A percentile compares a stretch with the other conserved stretches of the same genome.
These are phyloP conservation scores for Macrobrachium rosenbergii DNA, from an alignment of 1,140 invertebrate genomes.

Conservation along the genomic window DNA sequence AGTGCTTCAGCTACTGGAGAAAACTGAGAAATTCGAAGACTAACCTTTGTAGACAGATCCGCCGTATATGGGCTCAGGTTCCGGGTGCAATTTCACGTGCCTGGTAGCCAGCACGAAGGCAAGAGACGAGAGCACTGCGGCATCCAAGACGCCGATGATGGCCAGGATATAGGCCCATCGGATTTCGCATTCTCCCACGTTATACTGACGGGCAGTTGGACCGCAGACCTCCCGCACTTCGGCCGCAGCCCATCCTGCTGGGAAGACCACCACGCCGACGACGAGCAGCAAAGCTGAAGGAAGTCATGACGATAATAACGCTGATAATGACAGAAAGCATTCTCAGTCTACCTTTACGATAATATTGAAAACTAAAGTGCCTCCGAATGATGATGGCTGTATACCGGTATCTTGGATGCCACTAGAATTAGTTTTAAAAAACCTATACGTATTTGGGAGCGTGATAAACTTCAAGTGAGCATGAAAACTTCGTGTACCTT, in stretches of 20 bases:
- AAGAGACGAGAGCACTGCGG: conserved; percentile 87
- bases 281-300: conserved; percentile 84
- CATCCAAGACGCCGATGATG: conserved; percentile 92
- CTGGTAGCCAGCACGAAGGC: conserved; percentile 94
- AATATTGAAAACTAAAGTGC: too few species aligned
- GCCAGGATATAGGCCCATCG: conserved; percentile 96
- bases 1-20: neutral
- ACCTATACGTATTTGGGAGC: too few species aligned
- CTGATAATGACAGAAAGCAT: neutral
- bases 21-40: neutral
- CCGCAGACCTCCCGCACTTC: conserved; percentile 90
- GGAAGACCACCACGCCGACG: conserved; percentile 89
- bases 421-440: too few species aligned
- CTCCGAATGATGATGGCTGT: neutral
- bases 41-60: conserved; percentile 67
- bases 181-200: conserved; percentile 85
- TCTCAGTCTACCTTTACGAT: too few species aligned
- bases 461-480: too few species aligned
- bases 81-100: conserved; percentile 86
- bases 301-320: neutral
- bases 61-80: conserved; percentile 74
- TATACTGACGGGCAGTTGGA: conserved; percentile 81
- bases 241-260: conserved; percentile 90
- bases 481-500: too few species aligned
- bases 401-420: too few species aligned